Conservation (phyloP, 2,888 invertebrate species). For the Drosophila merina region DNA sequence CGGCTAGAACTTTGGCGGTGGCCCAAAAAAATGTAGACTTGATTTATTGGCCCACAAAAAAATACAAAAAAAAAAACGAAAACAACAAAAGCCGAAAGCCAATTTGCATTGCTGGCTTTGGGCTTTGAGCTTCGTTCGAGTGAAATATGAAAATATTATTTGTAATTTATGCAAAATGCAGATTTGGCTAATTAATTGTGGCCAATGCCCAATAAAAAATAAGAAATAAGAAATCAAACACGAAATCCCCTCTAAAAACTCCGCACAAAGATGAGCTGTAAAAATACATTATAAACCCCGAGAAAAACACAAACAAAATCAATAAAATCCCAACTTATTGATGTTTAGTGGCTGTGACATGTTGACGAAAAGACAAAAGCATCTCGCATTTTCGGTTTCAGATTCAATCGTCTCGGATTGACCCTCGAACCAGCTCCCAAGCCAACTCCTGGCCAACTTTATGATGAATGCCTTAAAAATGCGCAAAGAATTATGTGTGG, state of each 20-base stretch:
- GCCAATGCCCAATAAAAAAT: conserved; percentile 71
- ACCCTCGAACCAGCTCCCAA: conserved; percentile 4
- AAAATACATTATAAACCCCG: conserved; percentile 29
- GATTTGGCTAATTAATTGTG: conserved; percentile 76
- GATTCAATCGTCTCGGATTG: conserved; percentile 14
- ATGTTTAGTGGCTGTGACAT: conserved; percentile 64
- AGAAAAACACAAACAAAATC: conserved; percentile 40
- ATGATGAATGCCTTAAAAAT: conserved; percentile 72
- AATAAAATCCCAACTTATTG: conserved; percentile 54
- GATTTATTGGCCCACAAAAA: conserved; percentile 61
- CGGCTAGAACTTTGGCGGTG: conserved; percentile 40
- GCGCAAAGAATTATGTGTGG: conserved; percentile 30
- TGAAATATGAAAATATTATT: conserved; percentile 62
- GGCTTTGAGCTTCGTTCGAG: conserved; percentile 5
- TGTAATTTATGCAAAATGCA: conserved; percentile 77
- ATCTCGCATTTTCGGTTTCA: conserved; percentile 44
- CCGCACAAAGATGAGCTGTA: conserved; percentile 69
- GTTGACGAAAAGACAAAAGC: conserved; percentile 68
- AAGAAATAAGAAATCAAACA: conserved; percentile 34
- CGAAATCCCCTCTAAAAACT: conserved; percentile 52
- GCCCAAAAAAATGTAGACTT: conserved; percentile 46
- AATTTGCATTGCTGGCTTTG: conserved; percentile 49
- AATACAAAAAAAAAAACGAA: conserved; percentile 2
- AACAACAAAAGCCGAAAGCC: conserved; percentile 36
- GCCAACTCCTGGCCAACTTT: conserved; percentile 9